phyloP scores from a whole-genome alignment of 1,140 invertebrate genomes.

The Orius laevigatus region DNA sequence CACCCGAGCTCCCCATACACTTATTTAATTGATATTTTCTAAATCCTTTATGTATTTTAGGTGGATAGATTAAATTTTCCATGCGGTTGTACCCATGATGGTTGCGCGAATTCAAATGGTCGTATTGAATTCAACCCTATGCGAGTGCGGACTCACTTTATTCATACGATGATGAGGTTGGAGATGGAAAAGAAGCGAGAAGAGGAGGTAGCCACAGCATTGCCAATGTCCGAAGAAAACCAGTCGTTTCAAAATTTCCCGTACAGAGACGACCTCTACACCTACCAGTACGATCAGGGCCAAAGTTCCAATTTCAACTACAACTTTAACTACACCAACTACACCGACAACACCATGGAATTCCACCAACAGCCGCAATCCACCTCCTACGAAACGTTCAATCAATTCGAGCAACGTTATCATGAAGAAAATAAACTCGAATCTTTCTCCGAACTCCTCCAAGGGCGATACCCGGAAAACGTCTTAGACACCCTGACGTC shows the following conservation, averaged over 20 bases:
- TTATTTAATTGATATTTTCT: too few relatives aligned
- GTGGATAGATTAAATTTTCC: constrained; percentile 91
- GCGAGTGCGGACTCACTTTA: constrained; percentile 90
- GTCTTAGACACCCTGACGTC: background rate
- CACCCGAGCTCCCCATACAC: too few relatives aligned
- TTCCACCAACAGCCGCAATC: too few relatives aligned
- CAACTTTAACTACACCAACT: too few relatives aligned
- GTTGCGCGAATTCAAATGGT: constrained; percentile 82
- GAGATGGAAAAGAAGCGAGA: constrained; percentile 72
- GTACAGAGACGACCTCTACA: constrained; percentile 24
- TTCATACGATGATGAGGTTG: constrained; percentile 88
- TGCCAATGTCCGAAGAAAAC: background rate
- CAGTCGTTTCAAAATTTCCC: constrained; percentile 42
- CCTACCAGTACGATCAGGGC: background rate
- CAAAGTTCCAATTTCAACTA: too few relatives aligned
- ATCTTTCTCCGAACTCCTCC: constrained; percentile 47
- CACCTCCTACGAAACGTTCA: background rate
- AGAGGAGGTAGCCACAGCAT: constrained; percentile 27
- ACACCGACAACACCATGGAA: background rate
- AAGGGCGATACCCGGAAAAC: constrained; percentile 36
- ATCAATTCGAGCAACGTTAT: constrained; percentile 22
- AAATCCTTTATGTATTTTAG: too few relatives aligned
- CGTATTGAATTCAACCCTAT: constrained; percentile 93
- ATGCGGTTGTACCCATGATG: constrained; percentile 86
- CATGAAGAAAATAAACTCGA: constrained; percentile 29